Conservation (phyloP, 2,113 vertebrate genomes). For the Petroica traversi region DNA sequence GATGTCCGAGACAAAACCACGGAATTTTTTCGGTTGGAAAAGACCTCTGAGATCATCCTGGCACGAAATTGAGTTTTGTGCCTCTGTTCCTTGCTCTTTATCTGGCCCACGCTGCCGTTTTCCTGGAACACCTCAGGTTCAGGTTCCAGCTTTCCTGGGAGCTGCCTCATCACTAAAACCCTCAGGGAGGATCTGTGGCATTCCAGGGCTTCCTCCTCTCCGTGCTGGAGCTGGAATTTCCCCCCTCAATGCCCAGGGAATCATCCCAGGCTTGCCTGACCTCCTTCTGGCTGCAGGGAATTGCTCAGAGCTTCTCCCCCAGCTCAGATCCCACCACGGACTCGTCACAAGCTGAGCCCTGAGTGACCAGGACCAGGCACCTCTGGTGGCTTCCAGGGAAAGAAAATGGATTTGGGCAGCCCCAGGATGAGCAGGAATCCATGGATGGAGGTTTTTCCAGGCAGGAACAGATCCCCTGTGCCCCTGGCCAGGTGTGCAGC, state of each 20-base stretch:
- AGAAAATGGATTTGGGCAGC: neutral
- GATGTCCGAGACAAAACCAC: rapidly evolving
- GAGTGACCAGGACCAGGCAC: neutral
- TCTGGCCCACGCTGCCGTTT: neutral
- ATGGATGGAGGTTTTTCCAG: neutral
- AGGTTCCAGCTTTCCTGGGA: neutral
- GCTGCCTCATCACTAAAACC: neutral
- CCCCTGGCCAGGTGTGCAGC: neutral
- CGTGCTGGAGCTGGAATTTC: neutral
- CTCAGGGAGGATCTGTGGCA: neutral
- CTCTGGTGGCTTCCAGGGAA: neutral
- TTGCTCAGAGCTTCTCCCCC: neutral
- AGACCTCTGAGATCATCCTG: neutral
- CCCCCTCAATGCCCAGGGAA: neutral
- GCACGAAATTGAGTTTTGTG: neutral
- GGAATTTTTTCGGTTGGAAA: neutral
- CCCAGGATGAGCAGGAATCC: neutral
- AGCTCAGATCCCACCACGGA: neutral
- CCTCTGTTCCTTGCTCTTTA: neutral
- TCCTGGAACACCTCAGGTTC: neutral
- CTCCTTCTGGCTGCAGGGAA: neutral
- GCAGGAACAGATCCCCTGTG: no score
- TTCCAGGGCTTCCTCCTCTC: neutral
- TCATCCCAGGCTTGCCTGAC: neutral
- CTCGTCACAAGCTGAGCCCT: no score